These are phyloP conservation scores for Acrossocheilus fasciatus DNA, from an alignment of 2,797 vertebrate genomes.

Conservation along the genomic window DNA sequence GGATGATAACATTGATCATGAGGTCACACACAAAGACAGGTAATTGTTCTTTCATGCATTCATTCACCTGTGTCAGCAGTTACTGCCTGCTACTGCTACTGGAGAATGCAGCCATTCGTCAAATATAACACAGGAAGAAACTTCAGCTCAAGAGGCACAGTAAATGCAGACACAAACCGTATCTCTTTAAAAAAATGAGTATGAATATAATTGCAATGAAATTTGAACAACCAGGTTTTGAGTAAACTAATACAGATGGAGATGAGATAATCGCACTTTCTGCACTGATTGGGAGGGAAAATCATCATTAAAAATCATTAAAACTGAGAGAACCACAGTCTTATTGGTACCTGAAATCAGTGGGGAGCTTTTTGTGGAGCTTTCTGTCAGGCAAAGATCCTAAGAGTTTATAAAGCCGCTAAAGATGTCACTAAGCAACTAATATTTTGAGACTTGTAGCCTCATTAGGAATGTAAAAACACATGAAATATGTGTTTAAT, in stretches of 20 bases:
- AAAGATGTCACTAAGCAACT: constrained; percentile 8
- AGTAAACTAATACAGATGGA: not conserved
- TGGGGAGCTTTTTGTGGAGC: not conserved
- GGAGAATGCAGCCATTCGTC: not conserved
- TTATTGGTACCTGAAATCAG: not conserved
- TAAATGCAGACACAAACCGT: not conserved
- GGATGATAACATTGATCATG: constrained; percentile 25
- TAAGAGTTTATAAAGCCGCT: not conserved
- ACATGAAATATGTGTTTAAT: constrained; percentile 20
- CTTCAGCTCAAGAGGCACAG: not conserved
- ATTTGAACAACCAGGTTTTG: not conserved
- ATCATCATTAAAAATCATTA: not conserved
- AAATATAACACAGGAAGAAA: constrained; percentile 8
- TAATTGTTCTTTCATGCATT: not conserved
- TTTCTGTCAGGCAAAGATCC: not conserved
- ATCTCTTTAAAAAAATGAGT: not conserved
- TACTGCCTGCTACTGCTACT: not conserved
- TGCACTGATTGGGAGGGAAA: not conserved
- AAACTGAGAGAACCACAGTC: not conserved
- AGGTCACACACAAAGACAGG: not conserved
- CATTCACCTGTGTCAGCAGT: not conserved
- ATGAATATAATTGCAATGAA: not conserved
- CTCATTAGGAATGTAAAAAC: constrained; percentile 13
- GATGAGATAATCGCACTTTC: not conserved
- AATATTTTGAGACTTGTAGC: not conserved